Evolutionary conservation across 2,888 invertebrate genomes (phyloP).

Genomic region (Eumerus sabulonum): DNA sequence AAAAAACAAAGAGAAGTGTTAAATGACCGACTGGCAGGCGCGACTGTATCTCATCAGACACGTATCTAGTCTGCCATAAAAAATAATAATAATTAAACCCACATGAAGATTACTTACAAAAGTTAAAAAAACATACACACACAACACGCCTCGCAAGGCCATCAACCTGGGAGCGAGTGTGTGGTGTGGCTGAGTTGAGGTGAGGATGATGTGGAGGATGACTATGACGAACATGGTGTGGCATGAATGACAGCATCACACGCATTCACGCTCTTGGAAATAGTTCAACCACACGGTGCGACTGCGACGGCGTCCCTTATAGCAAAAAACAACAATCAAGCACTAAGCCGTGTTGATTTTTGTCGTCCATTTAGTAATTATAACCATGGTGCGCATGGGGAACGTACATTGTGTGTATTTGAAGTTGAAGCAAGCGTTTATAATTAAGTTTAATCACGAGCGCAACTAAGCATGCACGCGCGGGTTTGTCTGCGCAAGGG

Average conservation of each 20-base stretch:
- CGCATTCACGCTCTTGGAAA: slow-evolving; percentile 20
- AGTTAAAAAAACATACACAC: background rate
- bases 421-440: slow-evolving; percentile 14
- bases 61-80: slow-evolving; percentile 36
- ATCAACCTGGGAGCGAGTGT: slow-evolving; percentile 41
- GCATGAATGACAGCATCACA: slow-evolving; percentile 46
- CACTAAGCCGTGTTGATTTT: slow-evolving; percentile 29
- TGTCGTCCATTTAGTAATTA: slow-evolving; percentile 63
- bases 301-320: slow-evolving; percentile 1
- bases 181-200: slow-evolving; percentile 26
- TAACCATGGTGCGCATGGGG: slow-evolving; percentile 21
- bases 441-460: slow-evolving; percentile 65
- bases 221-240: background rate
- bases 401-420: too few species aligned
- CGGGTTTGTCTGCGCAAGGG: slow-evolving; percentile 21
- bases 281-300: slow-evolving; percentile 37
- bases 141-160: slow-evolving; percentile 38
- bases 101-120: slow-evolving; percentile 35
- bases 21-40: slow-evolving; percentile 62
- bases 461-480: slow-evolving; percentile 55
- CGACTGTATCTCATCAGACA: slow-evolving; percentile 47
- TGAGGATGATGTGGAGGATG: too few species aligned
- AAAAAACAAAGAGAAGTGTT: slow-evolving; percentile 42
- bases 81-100: slow-evolving; percentile 43
- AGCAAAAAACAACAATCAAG: too few species aligned